Evolutionary conservation across 2,888 invertebrate genomes (phyloP).

Genomic region (Agrotis segetum): DNA sequence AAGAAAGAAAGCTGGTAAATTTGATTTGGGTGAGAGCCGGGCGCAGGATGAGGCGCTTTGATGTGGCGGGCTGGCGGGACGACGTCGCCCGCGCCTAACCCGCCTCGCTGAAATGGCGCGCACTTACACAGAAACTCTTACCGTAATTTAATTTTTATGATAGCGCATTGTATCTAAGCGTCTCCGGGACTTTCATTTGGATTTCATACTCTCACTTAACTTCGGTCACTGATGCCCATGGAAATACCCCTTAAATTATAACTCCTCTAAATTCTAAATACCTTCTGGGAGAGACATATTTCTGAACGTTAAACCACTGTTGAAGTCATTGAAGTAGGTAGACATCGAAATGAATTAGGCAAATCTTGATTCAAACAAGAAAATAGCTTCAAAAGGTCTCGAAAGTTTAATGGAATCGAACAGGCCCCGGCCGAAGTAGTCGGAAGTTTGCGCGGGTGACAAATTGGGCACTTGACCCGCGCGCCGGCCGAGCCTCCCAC

Average conservation of each 20-base stretch:
- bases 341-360: slow-evolving; percentile 85
- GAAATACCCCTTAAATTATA: slow-evolving; percentile 33
- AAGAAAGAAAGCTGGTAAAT: slow-evolving; percentile 87
- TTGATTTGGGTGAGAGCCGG: slow-evolving; percentile 85
- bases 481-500: slow-evolving; percentile 84
- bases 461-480: slow-evolving; percentile 91
- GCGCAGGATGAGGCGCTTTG: slow-evolving; percentile 84
- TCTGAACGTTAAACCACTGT: slow-evolving; percentile 53
- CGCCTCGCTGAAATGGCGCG: slow-evolving; percentile 83
- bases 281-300: slow-evolving; percentile 44
- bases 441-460: slow-evolving; percentile 90
- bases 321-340: slow-evolving; percentile 65
- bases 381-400: slow-evolving; percentile 90
- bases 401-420: slow-evolving; percentile 91
- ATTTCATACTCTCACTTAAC: slow-evolving; percentile 75
- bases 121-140: slow-evolving; percentile 88
- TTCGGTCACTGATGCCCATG: slow-evolving; percentile 65
- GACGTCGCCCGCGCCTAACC: slow-evolving; percentile 68
- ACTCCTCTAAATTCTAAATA: slow-evolving; percentile 17
- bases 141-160: slow-evolving; percentile 90
- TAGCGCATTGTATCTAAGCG: slow-evolving; percentile 87
- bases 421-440: slow-evolving; percentile 84
- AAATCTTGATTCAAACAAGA: slow-evolving; percentile 89
- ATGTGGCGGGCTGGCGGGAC: slow-evolving; percentile 78
- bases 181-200: slow-evolving; percentile 83